phyloP scores from a whole-genome alignment of 2,888 invertebrate species.

The Stenchaetothrips biformis region DNA sequence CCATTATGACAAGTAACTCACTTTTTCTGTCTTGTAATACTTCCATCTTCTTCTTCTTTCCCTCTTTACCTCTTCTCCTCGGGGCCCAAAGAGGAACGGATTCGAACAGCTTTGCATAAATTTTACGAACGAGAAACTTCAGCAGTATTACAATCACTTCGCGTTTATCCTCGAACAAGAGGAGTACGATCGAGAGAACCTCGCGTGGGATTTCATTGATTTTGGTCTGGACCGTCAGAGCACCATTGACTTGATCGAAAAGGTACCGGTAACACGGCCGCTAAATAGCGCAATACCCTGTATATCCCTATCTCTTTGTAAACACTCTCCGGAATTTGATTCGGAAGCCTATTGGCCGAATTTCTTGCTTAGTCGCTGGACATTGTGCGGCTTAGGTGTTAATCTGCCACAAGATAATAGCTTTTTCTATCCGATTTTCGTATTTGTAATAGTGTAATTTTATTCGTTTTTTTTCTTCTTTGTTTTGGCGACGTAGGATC shows the following conservation, averaged over 20 bases:
- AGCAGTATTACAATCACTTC: slow-evolving; percentile 90
- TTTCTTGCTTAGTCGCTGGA: slow-evolving; percentile 15
- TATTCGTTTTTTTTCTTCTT: too few species aligned
- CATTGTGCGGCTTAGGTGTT: too few species aligned
- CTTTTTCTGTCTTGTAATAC: slow-evolving; percentile 26
- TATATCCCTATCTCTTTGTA: slow-evolving; percentile 11
- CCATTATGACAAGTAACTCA: slow-evolving; percentile 6
- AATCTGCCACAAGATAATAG: too few species aligned
- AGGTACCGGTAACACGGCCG: slow-evolving; percentile 51
- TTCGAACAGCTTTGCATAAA: slow-evolving; percentile 93
- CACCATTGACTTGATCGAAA: slow-evolving; percentile 75
- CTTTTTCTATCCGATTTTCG: too few species aligned
- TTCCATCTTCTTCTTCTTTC: slow-evolving; percentile 29
- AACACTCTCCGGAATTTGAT: background rate
- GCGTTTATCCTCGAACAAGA: slow-evolving; percentile 93
- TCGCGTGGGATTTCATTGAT: slow-evolving; percentile 89
- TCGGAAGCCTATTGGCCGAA: background rate
- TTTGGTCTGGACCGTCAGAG: slow-evolving; percentile 87
- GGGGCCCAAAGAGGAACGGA: slow-evolving; percentile 64
- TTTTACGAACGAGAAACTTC: slow-evolving; percentile 87
- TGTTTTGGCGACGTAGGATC: too few species aligned
- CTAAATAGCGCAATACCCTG: slow-evolving; percentile 25
- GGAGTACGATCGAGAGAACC: slow-evolving; percentile 85
- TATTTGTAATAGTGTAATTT: too few species aligned
- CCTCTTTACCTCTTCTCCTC: slow-evolving; percentile 27